These are phyloP conservation scores for Chelonus formosanus DNA, from an alignment of 2,888 invertebrate genomes.

Conservation along the genomic window DNA sequence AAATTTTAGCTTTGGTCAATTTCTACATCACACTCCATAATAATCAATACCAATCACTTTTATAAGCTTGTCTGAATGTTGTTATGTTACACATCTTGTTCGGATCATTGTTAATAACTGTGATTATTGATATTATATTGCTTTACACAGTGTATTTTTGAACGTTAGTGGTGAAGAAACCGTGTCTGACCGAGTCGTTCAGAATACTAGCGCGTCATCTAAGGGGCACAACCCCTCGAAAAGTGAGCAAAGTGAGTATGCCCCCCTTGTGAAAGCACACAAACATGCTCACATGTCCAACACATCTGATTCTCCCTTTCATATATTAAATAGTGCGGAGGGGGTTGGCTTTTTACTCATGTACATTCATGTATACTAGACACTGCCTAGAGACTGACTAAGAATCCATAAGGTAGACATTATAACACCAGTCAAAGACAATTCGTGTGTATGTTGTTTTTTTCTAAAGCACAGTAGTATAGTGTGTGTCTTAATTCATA, in stretches of 20 bases:
- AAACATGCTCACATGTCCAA: conserved; percentile 27
- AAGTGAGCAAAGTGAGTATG: conserved; percentile 15
- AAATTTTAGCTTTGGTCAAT: conserved; percentile 23
- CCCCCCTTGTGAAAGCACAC: conserved; percentile 32
- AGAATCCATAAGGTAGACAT: conserved; percentile 43
- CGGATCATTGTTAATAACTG: too few species aligned
- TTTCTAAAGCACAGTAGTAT: not conserved
- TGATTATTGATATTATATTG: conserved; percentile 20
- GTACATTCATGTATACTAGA: conserved; percentile 13
- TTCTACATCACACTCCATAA: conserved; percentile 48
- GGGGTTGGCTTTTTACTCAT: conserved; percentile 23
- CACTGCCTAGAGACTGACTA: conserved; percentile 46
- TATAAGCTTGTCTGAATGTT: too few species aligned
- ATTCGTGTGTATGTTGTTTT: conserved; percentile 35
- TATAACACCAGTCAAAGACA: conserved; percentile 44
- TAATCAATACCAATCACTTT: conserved; percentile 7
- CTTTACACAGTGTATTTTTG: conserved; percentile 15
- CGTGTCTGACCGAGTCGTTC: conserved; percentile 21
- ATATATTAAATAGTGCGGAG: conserved; percentile 34
- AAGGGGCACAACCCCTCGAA: conserved; percentile 37
- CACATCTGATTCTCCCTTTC: conserved; percentile 48
- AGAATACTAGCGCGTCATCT: conserved; percentile 35
- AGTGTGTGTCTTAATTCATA: conserved; percentile 12
- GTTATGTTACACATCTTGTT: too few species aligned
- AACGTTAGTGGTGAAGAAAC: conserved; percentile 22